Evolutionary conservation across 2,888 invertebrate species (phyloP), one percentile per base, ranked within the genome.

Genomic region (Hoplodrina blanda): DNA sequence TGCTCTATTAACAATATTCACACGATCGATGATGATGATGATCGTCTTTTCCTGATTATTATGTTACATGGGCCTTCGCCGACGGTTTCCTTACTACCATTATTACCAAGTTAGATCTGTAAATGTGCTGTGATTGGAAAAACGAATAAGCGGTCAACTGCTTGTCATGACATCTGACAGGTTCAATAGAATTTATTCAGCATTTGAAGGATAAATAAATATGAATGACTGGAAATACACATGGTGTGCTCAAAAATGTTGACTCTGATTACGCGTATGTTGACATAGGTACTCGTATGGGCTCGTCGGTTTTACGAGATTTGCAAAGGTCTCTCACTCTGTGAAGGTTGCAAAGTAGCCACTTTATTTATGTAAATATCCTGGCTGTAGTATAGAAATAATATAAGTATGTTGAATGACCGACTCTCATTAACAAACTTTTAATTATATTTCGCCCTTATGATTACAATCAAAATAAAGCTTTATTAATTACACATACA

Each of bases 381-480:
- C 46, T 41, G 41, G 2, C 41, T 41, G 41, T 41, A 41, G 13
- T 41, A 13, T 41, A 13, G 11, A 41, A 41, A 41, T 11, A 2
- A n/a, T 19, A 10, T n/a, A n/a, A 49, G 49, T 19, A 54, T 19
- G 15, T 2, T 46, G 13, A n/a, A 30, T 6, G 19, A 4, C 11
- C 11, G 6, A 54, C 30, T 13, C 33, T 15, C 33, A 8, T 3
- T 46, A 54, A 54, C n/a, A 20, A 56, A 15, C 11, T 15, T 49
- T 52, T n/a, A 25, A 54, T 59, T 44, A 25, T 11, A 57, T 20
- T 41, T 41, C 2, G 8, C 8, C 19, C 4, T 13, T 55, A 52
- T 19, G 50, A 73, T 56, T 37, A 52, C 4, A 61, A 56, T 44
- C 5, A 30, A 53, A 74, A 46, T 46, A 56, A 61, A 57, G 46